Evolutionary conservation across 2,113 vertebrate genomes (phyloP).

Genomic region (Cyprinus carpio): DNA sequence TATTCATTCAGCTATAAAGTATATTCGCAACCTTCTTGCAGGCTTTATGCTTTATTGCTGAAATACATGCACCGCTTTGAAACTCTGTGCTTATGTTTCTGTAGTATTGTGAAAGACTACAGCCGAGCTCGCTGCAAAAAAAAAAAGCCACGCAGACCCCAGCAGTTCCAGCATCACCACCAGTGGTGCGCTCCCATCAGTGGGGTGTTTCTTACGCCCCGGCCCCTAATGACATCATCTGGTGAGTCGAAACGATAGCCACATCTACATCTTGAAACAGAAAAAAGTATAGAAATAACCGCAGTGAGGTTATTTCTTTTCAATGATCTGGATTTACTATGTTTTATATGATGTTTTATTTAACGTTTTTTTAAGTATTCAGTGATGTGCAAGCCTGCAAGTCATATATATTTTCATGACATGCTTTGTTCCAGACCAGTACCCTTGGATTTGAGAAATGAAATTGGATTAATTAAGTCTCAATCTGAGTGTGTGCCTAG

Average conservation of each 20-base stretch:
- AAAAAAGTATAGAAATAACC: not conserved
- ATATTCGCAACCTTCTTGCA: no score
- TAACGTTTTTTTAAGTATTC: not conserved
- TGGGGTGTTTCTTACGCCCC: constrained; percentile 87
- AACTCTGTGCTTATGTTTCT: constrained; percentile 43
- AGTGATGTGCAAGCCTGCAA: constrained; percentile 1
- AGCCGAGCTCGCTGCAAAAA: constrained; percentile 75
- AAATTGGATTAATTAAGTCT: constrained; percentile 50
- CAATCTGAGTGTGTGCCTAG: constrained; percentile 36
- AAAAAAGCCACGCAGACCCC: constrained; percentile 75
- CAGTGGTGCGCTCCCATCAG: constrained; percentile 82
- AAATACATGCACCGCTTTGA: not conserved
- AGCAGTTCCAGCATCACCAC: constrained; percentile 94
- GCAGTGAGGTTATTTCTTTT: not conserved
- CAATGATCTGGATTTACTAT: not conserved
- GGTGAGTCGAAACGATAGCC: constrained; percentile 74
- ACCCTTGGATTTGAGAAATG: constrained; percentile 28
- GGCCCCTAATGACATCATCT: constrained; percentile 92
- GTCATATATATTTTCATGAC: constrained; percentile 36
- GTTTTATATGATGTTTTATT: not conserved
- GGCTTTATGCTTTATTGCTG: no score
- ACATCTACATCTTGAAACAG: not conserved
- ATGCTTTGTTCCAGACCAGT: constrained; percentile 30
- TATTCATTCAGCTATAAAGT: no score
- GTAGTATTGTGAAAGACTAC: constrained; percentile 89